Evolutionary conservation across 2,797 vertebrate species (phyloP), one percentile per base, ranked within the genome.

Genomic region (Argyrosomus regius): DNA sequence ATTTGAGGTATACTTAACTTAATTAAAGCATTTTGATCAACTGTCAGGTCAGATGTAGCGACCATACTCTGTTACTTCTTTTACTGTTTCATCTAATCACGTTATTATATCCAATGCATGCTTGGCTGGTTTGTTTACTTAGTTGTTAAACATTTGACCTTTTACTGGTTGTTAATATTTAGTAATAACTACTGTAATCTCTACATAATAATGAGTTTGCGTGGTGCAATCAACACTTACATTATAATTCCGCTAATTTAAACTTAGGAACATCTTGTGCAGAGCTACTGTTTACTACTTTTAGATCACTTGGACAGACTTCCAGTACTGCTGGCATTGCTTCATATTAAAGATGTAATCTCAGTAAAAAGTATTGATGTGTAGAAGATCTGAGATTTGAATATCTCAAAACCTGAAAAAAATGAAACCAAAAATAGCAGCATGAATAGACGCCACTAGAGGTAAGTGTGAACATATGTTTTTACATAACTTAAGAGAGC

Each of bases 401-500:
- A 56, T 11, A 22, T 3, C 52, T 59, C 35, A 8, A 39, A 66
- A 54, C 18, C 3, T 71, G 4, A 41, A 59, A 11, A 75, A 60
- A 49, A 14, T 0, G 4, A 24, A 39, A 35, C 24, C 10, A 8
- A 28, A 54, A 6, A 6, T 28, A 71, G 48, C 9, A 10, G 17
- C 53, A 24, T 50, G 57, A 9, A 35, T 14, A 35, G 17, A 72
- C 14, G 12, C 58, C 59, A 64, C 46, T 3, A 22, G 41, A 70
- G 16, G 1, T 46, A 14, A 75, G 49, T 26, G 43, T 76, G 58
- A 60, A 69, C 20, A 65, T n/a, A 9, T n/a, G 7, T 14, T 63
- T 20, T 63, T 31, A 41, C 11, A 60, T 60, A 58, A 49, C 22
- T 56, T 5, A 22, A 35, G 14, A 10, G 26, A 59, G 53, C 17